Conservation (phyloP, 2,888 invertebrate species). For the Temnothorax ravouxi region DNA sequence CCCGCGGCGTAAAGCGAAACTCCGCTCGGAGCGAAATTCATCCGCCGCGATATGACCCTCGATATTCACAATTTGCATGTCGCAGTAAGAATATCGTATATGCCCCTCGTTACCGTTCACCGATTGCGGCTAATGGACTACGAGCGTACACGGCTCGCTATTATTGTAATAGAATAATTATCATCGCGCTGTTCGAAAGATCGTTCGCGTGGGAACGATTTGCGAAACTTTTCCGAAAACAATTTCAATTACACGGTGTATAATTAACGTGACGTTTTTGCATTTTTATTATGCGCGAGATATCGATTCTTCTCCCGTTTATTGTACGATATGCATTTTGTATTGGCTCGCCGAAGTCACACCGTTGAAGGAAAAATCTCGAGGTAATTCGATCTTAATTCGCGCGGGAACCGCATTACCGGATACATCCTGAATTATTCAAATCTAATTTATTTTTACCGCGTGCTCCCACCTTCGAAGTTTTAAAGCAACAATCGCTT, state of each 20-base stretch:
- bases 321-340: conserved; percentile 14
- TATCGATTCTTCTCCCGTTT: conserved; percentile 14
- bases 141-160: not conserved
- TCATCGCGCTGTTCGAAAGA: not conserved
- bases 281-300: not conserved
- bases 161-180: conserved; percentile 5
- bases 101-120: conserved; percentile 5
- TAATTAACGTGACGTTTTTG: not conserved
- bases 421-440: conserved; percentile 61
- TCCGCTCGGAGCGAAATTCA: conserved; percentile 24
- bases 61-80: not conserved
- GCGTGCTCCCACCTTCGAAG: conserved; percentile 25
- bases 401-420: conserved; percentile 44
- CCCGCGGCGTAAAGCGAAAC: conserved; percentile 36
- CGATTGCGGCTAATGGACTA: conserved; percentile 16
- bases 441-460: conserved; percentile 64
- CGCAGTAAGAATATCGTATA: conserved; percentile 6
- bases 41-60: not conserved
- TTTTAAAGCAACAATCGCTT: conserved; percentile 61
- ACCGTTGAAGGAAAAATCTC: conserved; percentile 51
- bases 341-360: not conserved
- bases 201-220: not conserved
- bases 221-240: not conserved
- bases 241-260: not conserved
- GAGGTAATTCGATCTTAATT: conserved; percentile 61